Evolutionary conservation across 2,113 vertebrate species (phyloP), one percentile per base, ranked within the genome.

Genomic region (Syrmaticus mikado): DNA sequence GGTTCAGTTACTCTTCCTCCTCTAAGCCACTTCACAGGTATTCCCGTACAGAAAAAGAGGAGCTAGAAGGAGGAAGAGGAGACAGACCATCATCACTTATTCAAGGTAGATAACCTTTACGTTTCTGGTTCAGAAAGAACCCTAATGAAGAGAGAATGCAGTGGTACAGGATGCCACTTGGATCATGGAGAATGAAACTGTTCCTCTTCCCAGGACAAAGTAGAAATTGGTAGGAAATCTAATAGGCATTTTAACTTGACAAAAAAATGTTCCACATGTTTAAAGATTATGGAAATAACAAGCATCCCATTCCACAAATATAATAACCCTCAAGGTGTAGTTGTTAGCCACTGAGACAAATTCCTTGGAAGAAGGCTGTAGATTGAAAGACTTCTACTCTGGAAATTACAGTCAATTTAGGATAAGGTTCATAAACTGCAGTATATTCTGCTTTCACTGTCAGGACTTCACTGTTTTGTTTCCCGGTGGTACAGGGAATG

Each of bases 111-210:
- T 19, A 86, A 25, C 24, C 90, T 60, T 45, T 57, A 43, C 38
- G 22, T 94, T 95, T 94, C 53, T 79, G n/a, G 19, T 94, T 93
- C 65, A 93, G 77, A 45, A 87, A 43, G 87, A 76, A n/a, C 32
- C 22, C 24, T 87, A 17, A 28, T 62, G 22, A 41, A 25, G 11
- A 86, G 70, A 66, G 40, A 57, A 79, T 25, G 12, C 24, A 81
- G 9, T 1, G 6, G 5, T 71, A 46, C 28, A 77, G 41, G 45
- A 96, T 77, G 45, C 25, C 30, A 48, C 16, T 4, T 50, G 20
- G 22, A 78, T 40, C 13, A 53, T 18, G 11, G 43, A 85, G 13
- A 16, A 36, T 79, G 87, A 82, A 86, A 83, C 4, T 25, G 2
- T 19, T 11, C 13, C 41, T 5, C 1, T 80, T 83, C 14, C 17